Percentiles rank a stretch among this genome's conserved stretches.
Evolutionary conservation across 2,113 vertebrate genomes (phyloP).

Genomic region (Psilopsiagon aymara): DNA sequence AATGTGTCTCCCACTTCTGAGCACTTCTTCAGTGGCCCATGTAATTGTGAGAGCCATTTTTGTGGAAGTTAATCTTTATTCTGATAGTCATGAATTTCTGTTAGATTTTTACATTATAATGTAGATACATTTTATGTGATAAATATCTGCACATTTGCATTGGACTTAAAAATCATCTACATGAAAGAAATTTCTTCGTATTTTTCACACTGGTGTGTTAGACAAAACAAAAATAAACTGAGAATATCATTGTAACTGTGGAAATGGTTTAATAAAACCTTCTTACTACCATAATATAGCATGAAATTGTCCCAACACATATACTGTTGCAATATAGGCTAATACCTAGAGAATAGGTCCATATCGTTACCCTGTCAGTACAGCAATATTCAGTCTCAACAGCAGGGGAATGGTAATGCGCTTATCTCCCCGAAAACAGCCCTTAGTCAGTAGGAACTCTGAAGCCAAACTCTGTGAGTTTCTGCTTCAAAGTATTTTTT

Average conservation of each 20-base stretch:
- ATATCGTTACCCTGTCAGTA: not conserved
- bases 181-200: not conserved
- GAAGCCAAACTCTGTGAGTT: not conserved
- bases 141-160: not conserved
- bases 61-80: not conserved
- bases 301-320: not conserved
- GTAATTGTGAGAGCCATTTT: not conserved
- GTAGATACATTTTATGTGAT: not conserved
- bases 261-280: not conserved
- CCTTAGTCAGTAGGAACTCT: not conserved
- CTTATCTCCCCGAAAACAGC: conserved; percentile 30
- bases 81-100: not conserved
- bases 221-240: too few species aligned
- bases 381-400: not conserved
- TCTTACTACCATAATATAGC: not conserved
- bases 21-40: not conserved
- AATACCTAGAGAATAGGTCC: not conserved
- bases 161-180: not conserved
- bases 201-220: not conserved
- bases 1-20: not conserved
- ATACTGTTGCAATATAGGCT: not conserved
- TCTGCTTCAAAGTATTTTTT: not conserved
- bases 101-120: not conserved
- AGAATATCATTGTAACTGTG: not conserved
- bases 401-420: not conserved